phyloP scores from a whole-genome alignment of 23 tunicate genomes.

The Styela plicata region DNA sequence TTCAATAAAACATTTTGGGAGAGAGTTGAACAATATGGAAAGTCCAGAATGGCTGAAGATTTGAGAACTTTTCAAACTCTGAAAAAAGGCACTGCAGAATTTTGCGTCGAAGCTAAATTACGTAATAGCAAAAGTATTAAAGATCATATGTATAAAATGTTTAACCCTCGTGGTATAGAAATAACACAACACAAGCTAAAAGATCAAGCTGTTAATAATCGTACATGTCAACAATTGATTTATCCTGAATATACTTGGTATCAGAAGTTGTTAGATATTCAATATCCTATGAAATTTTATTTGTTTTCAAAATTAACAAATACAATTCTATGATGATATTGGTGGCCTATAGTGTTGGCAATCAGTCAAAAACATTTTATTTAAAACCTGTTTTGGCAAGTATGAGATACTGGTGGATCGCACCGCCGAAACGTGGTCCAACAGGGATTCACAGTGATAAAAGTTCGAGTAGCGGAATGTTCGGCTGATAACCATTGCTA shows the following conservation, averaged over 20 bases:
- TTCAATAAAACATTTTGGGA: slow-evolving; percentile 75
- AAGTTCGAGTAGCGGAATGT: too few relatives aligned
- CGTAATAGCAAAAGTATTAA: neutral
- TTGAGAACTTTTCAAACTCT: slow-evolving; percentile 24
- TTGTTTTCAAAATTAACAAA: neutral
- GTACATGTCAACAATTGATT: slow-evolving; percentile 37
- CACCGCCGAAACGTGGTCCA: too few relatives aligned
- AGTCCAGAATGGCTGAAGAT: slow-evolving; percentile 38
- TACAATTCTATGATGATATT: neutral
- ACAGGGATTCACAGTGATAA: too few relatives aligned
- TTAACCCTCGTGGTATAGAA: slow-evolving; percentile 50
- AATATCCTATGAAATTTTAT: neutral
- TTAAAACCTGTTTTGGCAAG: too few relatives aligned
- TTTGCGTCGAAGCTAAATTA: slow-evolving; percentile 33
- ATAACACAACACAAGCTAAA: slow-evolving; percentile 48
- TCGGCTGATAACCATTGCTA: too few relatives aligned
- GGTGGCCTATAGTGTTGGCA: too few relatives aligned
- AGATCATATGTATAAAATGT: slow-evolving; percentile 9
- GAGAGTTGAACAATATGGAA: slow-evolving; percentile 46
- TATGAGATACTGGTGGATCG: too few relatives aligned
- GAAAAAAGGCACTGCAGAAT: slow-evolving; percentile 16
- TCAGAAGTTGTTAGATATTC: neutral
- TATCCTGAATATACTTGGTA: slow-evolving; percentile 54
- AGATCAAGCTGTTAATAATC: slow-evolving; percentile 5
- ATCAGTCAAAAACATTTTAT: too few relatives aligned